Evolutionary conservation across 2,797 vertebrate species (phyloP).

Genomic region (Chelon auratus): DNA sequence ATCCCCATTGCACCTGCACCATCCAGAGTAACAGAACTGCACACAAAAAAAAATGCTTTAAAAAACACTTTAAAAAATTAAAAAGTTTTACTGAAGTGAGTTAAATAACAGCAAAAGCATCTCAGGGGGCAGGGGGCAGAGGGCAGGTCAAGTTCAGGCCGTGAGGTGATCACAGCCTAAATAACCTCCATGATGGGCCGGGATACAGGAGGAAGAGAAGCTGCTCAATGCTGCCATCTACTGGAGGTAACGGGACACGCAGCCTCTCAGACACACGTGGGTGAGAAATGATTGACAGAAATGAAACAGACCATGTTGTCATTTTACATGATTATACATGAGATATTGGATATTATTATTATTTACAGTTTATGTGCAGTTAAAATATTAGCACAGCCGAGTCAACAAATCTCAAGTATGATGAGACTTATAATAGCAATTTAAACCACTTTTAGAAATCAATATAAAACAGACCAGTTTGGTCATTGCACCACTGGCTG

Average conservation of each 20-base stretch:
- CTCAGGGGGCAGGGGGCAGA: conserved; percentile 18
- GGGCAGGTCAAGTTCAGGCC: conserved; percentile 85
- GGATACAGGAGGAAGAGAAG: not conserved
- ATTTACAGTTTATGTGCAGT: not conserved
- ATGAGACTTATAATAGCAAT: not conserved
- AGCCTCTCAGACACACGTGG: not conserved
- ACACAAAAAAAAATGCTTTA: not conserved
- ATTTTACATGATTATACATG: not conserved
- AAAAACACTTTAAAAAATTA: not conserved
- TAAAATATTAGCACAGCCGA: not conserved
- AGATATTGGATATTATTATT: not conserved
- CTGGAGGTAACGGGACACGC: not conserved
- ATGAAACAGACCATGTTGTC: not conserved
- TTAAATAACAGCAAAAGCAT: not conserved
- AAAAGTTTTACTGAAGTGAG: not conserved
- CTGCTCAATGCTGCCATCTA: conserved; percentile 71
- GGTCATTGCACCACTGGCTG: not conserved
- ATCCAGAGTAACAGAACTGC: not conserved
- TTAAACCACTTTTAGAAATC: not conserved
- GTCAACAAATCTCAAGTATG: not conserved
- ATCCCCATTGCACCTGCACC: not conserved
- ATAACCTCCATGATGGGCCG: conserved; percentile 39
- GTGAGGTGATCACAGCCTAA: conserved; percentile 63
- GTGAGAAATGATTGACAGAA: not conserved
- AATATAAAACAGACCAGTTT: not conserved